Evolutionary conservation across 2,797 vertebrate species (phyloP), one percentile per base, ranked within the genome.

Genomic region (Catharus ustulatus): DNA sequence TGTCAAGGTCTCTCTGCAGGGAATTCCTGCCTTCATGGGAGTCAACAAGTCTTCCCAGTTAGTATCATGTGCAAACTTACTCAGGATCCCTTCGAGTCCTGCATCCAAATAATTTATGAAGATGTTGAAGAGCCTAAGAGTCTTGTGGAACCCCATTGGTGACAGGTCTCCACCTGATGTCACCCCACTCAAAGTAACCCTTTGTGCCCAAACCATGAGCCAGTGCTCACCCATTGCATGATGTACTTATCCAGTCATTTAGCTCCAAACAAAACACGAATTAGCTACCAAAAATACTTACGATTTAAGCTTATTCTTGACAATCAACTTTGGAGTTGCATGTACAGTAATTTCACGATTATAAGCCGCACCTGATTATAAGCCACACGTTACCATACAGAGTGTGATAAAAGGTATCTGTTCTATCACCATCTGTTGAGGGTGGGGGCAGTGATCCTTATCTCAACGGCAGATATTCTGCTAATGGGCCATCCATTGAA

Each of bases 231-330:
- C n/a, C n/a, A n/a, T n/a, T n/a, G n/a, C 63, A 34, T 9, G 13
- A 15, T 24, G 27, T 23, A 24, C 38, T 29, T 23, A 9, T 45
- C 23, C 54, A 67, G 15, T 27, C n/a, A 27, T 68, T 89, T 75
- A 62, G 1, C 43, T 49, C 42, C 62, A 46, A 93, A 68, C 64
- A 93, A 82, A 74, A 64, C 36, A 89, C 51, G 8, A 92, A 51
- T 68, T 75, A 49, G 58, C 78, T 72, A 93, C 42, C 68, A 80
- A 92, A 92, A 94, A 61, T 68, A 89, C n/a, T 93, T 83, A 32
- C 1, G n/a, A 80, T 68, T 4, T 0, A 87, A 93, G 29, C 40
- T 77, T 67, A 57, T 40, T 75, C 45, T 63, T 74, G 30, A 51
- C 89, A 54, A 89, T 68, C 61, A 78, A 52, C 55, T 75, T 69